Base-by-base conservation (phyloP, 2,113 vertebrate genomes). In the Pagrus major region DNA sequence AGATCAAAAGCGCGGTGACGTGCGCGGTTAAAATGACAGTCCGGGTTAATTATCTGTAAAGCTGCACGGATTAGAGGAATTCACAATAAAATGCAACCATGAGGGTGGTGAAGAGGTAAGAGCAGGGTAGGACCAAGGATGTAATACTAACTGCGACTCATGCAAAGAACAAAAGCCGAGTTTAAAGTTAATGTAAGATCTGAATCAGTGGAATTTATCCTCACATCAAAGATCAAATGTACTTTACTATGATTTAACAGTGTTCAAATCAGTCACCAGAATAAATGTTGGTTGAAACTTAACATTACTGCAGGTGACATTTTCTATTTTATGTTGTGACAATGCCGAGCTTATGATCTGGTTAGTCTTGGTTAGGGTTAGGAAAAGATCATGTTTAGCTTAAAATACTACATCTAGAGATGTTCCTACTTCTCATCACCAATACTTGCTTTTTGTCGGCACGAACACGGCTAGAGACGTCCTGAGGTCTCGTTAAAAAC, bases 41-140 rank as follows among this genome's bases (percentile, higher is more conserved):
- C 80, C 44, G 41, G 72, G 86, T 89, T 90, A 92, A 92, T 92
- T 90, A 89, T 85, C 84, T 91, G 64, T 81, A 79, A 85, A 83
- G 83, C 88, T 61, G 79, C 67, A 60, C 68, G 90, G 88, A 93
- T 93, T 91, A 91, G 42, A 86, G 85, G 58, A 65, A 83, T 73
- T 87, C 84, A 69, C 71, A 77, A 76, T 75, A 83, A 81, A 88
- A 84, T 66, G 74, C 47, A 71, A 63, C 71, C 60, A 54, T 52
- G 41, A 63, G 37, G 80, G 54, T 33, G 68, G 58, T 44, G 68
- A 55, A 58, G 55, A 86, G 70, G 73, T 81, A 75, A 85, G 79
- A 64, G 54, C 61, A 58, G 54, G 73, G 51, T 70, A 81, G 68
- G 25, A n/a, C 74, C 69, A 49, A 44, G 76, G 72, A 64, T 69